These are phyloP conservation scores for Anas platyrhynchos DNA, from an alignment of 2,113 vertebrate species.

Conservation along the genomic window DNA sequence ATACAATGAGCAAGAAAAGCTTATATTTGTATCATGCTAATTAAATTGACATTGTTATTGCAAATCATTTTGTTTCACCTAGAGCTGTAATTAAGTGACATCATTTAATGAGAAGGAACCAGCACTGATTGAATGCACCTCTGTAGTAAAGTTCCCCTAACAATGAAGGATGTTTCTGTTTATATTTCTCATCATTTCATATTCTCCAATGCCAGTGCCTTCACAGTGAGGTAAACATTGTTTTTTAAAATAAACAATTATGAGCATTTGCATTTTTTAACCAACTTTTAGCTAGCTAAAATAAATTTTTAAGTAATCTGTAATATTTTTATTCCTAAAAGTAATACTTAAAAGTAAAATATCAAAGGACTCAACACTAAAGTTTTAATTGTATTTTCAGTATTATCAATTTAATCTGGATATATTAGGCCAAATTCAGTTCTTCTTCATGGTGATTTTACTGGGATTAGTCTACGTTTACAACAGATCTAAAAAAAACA, in stretches of 20 bases:
- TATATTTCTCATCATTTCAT: not conserved
- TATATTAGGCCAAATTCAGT: not conserved
- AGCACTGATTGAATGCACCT: not conserved
- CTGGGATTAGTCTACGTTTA: not conserved
- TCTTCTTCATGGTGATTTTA: not conserved
- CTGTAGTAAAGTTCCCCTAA: not conserved
- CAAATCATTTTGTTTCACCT: conserved; percentile 45
- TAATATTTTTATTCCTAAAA: not conserved
- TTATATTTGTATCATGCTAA: conserved; percentile 26
- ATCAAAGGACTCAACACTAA: not conserved
- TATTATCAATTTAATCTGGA: not conserved
- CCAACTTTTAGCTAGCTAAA: not conserved
- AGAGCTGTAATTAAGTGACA: conserved; percentile 39
- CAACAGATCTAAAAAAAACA: not conserved
- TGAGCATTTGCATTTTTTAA: not conserved
- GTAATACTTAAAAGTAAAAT: not conserved
- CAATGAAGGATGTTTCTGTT: conserved; percentile 28
- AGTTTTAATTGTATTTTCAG: not conserved
- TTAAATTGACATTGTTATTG: conserved; percentile 33
- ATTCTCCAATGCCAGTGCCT: not conserved
- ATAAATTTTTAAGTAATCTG: not conserved
- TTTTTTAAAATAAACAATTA: not conserved
- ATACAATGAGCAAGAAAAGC: not conserved
- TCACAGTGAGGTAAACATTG: not conserved
- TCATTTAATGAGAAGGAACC: conserved; percentile 37